Percentiles rank a stretch among this genome's conserved stretches.
phyloP scores from a whole-genome alignment of 2,888 invertebrate genomes.

The Pheosia tremula region DNA sequence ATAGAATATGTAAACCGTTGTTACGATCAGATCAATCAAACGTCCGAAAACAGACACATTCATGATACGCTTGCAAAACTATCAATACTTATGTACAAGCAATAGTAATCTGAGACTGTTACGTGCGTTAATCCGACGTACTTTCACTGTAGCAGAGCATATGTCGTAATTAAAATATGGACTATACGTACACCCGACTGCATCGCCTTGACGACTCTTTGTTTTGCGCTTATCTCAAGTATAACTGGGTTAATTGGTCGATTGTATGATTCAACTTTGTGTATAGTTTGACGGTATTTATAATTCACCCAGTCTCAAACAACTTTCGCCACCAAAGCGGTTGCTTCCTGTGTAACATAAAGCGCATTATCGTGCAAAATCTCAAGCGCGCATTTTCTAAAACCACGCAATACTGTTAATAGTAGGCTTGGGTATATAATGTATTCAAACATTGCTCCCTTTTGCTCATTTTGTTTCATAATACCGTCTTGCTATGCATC shows the following conservation, averaged over 20 bases:
- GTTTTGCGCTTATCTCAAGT: constrained; percentile 6
- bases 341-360: constrained; percentile 23
- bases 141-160: constrained; percentile 31
- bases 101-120: constrained; percentile 21
- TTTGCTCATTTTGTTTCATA: constrained; percentile 22
- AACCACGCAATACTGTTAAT: constrained; percentile 23
- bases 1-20: background rate
- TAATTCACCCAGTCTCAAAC: background rate
- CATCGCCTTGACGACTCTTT: constrained; percentile 34
- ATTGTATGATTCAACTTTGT: background rate
- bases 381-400: constrained; percentile 20
- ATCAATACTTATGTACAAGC: constrained; percentile 6
- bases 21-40: background rate
- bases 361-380: constrained; percentile 19
- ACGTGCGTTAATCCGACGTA: constrained; percentile 12
- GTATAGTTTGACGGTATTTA: too few relatives aligned
- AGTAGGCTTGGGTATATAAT: constrained; percentile 3
- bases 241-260: constrained; percentile 4
- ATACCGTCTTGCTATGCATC: constrained; percentile 8
- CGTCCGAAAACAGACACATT: background rate
- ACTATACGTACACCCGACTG: constrained; percentile 24
- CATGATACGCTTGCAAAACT: constrained; percentile 1
- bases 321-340: background rate
- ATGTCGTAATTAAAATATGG: constrained; percentile 41
- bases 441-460: constrained; percentile 18